Base-by-base conservation (phyloP, 2,888 invertebrate genomes). In the Lacanobia oleracea region DNA sequence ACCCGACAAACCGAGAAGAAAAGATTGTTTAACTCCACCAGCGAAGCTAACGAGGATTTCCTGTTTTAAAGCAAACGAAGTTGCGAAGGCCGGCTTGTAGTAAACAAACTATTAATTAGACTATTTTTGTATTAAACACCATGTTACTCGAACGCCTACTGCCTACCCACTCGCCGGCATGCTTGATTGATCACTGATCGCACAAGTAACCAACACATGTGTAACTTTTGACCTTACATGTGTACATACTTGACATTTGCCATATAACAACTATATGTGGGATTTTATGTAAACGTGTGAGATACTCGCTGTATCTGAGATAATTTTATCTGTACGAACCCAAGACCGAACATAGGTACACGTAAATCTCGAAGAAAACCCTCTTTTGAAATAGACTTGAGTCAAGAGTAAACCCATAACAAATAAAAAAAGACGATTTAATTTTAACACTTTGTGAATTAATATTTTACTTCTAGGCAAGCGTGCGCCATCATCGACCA, bases 191-290 rank as follows among this genome's bases (percentile, higher is more conserved):
- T 65, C 54, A 12, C 60, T 63, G 45, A 57, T 65, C 60, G 16
- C 57, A 67, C 62, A 50, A 48, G 53, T 75, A 65, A 54, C 40
- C 51, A 53, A 45, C 62, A 65, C 64, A 62, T 45, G 18, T 61
- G 56, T 75, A 65, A 50, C 61, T 65, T 75, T 50, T 75, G 81
- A 80, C 76, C 62, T 81, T 80, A 54, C 21, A 21, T 33, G 23
- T 63, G 45, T 62, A 50, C 43, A 23, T 45, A 65, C 27, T 43
- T 75, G 75, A 70, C 61, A 77, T 77, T 70, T 75, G 77, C 48
- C 21, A 27, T 37, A 45, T 56, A 50, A 43, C 10, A 57, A 21
- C 1, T 14, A 16, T 45, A 21, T 33, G 78, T 62, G 61, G 51
- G 50, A 14, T 69, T 54, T 27, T 33, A 60, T 50, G 18, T 53